Conservation (phyloP, 2,113 vertebrate genomes). For the Vireo altiloquus region DNA sequence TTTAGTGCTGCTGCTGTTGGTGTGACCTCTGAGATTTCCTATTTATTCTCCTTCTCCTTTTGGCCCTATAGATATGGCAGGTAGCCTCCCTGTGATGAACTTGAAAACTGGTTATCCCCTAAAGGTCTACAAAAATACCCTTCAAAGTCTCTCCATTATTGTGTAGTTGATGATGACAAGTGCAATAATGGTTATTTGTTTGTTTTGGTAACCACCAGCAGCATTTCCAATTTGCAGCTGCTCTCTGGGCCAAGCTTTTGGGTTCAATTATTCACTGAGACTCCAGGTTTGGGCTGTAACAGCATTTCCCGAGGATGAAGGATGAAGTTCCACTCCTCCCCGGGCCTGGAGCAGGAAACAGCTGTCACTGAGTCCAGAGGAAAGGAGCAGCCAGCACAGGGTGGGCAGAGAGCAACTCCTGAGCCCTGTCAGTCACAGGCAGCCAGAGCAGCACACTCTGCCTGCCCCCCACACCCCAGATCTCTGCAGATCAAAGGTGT, state of each 20-base stretch:
- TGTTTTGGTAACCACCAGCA: neutral
- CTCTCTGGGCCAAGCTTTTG: neutral
- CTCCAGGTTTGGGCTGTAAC: neutral
- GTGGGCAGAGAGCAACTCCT: neutral
- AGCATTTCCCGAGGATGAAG: neutral
- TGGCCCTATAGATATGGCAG: neutral
- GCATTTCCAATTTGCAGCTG: neutral
- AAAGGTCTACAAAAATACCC: neutral
- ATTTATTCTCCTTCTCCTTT: neutral
- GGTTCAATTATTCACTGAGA: neutral
- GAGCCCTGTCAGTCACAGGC: neutral
- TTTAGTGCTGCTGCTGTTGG: neutral
- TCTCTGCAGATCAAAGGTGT: neutral
- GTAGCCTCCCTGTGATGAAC: neutral
- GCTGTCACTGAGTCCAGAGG: neutral
- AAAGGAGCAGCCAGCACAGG: neutral
- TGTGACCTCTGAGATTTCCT: neutral
- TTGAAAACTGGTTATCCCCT: neutral
- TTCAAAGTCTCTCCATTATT: neutral
- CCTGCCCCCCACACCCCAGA: neutral
- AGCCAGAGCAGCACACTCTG: neutral
- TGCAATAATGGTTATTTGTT: neutral
- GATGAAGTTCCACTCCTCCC: neutral
- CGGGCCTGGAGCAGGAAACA: neutral
- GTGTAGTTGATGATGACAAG: neutral